Evolutionary conservation across 1,140 invertebrate genomes (phyloP).

Genomic region (Argopecten irradians): DNA sequence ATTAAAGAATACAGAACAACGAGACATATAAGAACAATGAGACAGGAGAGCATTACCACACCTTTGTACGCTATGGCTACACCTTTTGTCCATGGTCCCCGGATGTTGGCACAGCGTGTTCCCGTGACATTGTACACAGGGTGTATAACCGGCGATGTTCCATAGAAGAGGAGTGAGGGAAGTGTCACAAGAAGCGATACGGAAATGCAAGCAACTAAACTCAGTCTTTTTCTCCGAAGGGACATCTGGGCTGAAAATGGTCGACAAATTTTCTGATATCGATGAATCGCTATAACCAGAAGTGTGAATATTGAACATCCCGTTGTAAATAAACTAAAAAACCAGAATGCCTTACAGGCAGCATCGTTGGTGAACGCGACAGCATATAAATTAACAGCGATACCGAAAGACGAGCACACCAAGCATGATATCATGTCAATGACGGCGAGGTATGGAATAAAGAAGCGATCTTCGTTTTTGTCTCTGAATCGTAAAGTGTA

Average conservation of each 20-base stretch:
- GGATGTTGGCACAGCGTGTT: background rate
- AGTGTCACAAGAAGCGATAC: background rate
- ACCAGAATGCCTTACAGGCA: background rate
- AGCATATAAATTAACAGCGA: background rate
- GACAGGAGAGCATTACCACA: background rate
- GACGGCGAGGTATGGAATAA: background rate
- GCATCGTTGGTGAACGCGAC: background rate
- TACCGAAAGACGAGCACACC: background rate
- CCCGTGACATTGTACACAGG: background rate
- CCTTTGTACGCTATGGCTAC: background rate
- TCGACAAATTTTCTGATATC: slow-evolving; percentile 2
- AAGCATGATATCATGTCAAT: background rate
- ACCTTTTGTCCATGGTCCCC: background rate
- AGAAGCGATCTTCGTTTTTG: background rate
- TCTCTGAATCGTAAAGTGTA: background rate
- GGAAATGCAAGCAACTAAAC: background rate
- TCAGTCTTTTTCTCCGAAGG: background rate
- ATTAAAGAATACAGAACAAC: background rate
- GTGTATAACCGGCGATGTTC: background rate
- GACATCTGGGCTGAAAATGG: background rate
- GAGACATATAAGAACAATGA: background rate
- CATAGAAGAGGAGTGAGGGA: background rate
- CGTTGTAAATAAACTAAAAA: background rate
- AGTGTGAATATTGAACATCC: background rate
- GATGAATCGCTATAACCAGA: background rate